Conservation (phyloP, 2,888 invertebrate genomes). For the Embidobia sp. region DNA sequence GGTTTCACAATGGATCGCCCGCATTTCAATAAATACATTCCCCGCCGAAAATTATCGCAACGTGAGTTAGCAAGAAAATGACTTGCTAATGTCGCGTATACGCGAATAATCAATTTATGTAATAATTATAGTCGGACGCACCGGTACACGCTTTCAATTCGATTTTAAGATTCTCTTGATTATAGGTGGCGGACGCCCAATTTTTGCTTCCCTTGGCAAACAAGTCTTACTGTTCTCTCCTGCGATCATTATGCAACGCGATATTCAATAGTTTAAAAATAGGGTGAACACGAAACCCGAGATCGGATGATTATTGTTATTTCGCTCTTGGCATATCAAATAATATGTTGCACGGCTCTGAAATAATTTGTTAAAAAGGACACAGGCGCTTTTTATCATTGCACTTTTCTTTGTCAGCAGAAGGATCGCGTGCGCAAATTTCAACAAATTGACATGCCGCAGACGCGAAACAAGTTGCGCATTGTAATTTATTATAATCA, state of each 20-base stretch:
- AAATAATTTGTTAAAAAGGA: constrained; percentile 16
- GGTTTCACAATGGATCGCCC: too few species aligned
- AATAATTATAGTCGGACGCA: constrained; percentile 26
- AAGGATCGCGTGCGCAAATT: constrained; percentile 4
- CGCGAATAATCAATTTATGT: constrained; percentile 34
- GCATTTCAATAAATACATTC: too few species aligned
- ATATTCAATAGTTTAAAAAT: constrained; percentile 48
- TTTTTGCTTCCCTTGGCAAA: constrained; percentile 47
- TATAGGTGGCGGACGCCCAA: constrained; percentile 46
- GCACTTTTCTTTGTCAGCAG: background rate
- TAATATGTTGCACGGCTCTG: constrained; percentile 17
- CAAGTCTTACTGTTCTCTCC: constrained; percentile 35
- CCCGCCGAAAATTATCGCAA: constrained; percentile 6
- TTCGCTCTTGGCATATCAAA: constrained; percentile 21
- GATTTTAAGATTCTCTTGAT: constrained; percentile 41
- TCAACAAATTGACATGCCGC: constrained; percentile 7
- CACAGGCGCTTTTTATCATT: constrained; percentile 7
- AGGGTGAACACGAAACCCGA: constrained; percentile 28
- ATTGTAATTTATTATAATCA: background rate
- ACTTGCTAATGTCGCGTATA: constrained; percentile 13
- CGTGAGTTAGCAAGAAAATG: constrained; percentile 12
- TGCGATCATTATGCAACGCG: constrained; percentile 41
- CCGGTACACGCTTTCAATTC: constrained; percentile 19
- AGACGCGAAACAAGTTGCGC: background rate
- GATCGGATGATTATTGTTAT: constrained; percentile 36